Conservation (phyloP, 2,888 invertebrate genomes). For the Panopea generosa region DNA sequence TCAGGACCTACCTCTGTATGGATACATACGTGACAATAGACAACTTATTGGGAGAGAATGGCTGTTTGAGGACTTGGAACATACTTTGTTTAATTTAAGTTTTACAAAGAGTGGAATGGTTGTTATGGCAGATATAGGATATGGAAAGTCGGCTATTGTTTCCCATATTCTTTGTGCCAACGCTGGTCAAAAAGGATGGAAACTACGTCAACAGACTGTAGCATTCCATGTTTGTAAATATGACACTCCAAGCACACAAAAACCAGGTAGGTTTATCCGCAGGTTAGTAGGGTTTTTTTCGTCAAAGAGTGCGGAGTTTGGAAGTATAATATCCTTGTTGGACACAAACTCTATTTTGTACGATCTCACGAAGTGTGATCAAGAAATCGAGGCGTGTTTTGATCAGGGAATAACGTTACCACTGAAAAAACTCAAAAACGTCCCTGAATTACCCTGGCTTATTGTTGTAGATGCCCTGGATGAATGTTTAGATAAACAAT, state of each 20-base stretch:
- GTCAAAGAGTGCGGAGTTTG: constrained; percentile 32
- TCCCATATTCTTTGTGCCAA: constrained; percentile 32
- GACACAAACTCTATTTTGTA: constrained; percentile 9
- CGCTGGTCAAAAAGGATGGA: not conserved
- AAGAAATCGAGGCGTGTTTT: constrained; percentile 34
- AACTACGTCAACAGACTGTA: not conserved
- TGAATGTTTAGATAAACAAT: constrained; percentile 17
- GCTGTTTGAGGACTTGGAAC: not conserved
- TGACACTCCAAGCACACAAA: constrained; percentile 22
- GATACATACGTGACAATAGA: not conserved
- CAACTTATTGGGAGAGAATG: not conserved
- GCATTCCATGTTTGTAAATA: constrained; percentile 34
- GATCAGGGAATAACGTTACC: constrained; percentile 29
- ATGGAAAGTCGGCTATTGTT: constrained; percentile 33
- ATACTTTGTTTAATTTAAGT: not conserved
- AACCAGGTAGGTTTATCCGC: constrained; percentile 15
- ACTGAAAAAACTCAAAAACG: constrained; percentile 1
- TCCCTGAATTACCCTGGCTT: not conserved
- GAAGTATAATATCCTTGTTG: constrained; percentile 21
- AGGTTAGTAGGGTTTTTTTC: constrained; percentile 36
- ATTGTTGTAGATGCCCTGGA: constrained; percentile 33
- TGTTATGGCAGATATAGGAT: constrained; percentile 28
- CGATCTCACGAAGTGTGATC: constrained; percentile 5
- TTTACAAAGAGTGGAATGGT: constrained; percentile 16
- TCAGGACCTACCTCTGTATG: not conserved